Evolutionary conservation across 2,797 vertebrate genomes (phyloP).

Genomic region (Amblyraja radiata): DNA sequence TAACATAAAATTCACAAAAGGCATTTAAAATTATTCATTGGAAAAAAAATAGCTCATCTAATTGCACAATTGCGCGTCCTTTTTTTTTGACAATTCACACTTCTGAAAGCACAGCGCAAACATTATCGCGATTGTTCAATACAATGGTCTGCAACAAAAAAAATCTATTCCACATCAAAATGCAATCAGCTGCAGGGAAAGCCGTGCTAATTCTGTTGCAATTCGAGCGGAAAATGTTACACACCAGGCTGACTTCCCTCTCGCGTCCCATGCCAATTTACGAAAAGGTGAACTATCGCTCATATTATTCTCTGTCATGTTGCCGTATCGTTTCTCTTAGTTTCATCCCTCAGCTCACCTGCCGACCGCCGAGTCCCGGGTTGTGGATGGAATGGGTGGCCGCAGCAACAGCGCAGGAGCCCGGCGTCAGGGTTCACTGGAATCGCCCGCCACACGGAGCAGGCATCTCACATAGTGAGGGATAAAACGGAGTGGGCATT

Average conservation of each 20-base stretch:
- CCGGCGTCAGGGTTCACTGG: background rate
- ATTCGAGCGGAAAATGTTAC: background rate
- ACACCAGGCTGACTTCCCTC: background rate
- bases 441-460: background rate
- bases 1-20: background rate
- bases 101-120: background rate
- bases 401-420: background rate
- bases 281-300: background rate
- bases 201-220: background rate
- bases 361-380: slow-evolving; percentile 9
- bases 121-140: background rate
- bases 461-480: background rate
- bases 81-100: background rate
- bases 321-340: background rate
- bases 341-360: slow-evolving; percentile 9
- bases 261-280: background rate
- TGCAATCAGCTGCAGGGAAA: background rate
- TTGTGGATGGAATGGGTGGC: background rate
- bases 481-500: no score
- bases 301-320: background rate
- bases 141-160: background rate
- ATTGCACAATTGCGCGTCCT: background rate
- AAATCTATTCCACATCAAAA: background rate
- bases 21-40: background rate
- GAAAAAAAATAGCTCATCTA: background rate